These are phyloP conservation scores for Meriones psammophilus DNA, from an alignment of 2,797 vertebrate species.

Conservation along the genomic window DNA sequence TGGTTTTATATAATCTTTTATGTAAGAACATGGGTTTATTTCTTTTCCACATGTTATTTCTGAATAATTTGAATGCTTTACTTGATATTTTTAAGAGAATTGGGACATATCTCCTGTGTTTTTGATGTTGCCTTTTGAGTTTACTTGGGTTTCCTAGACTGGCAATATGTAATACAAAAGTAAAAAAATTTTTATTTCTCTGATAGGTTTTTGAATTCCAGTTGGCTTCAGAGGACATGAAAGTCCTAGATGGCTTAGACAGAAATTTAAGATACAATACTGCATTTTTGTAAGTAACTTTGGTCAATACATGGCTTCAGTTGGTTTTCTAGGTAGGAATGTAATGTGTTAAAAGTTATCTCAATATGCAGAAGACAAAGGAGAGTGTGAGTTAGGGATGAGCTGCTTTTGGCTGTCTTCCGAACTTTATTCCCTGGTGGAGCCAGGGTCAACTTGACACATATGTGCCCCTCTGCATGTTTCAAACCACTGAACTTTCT, in stretches of 20 bases:
- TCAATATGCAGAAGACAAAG: background rate
- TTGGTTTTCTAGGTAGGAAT: background rate
- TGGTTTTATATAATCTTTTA: background rate
- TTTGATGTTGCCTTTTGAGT: background rate
- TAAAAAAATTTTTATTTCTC: background rate
- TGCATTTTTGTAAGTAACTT: background rate
- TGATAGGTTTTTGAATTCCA: slow-evolving; percentile 58
- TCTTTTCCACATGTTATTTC: background rate
- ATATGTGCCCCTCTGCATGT: background rate
- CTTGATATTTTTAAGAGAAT: background rate
- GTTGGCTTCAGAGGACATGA: slow-evolving; percentile 41
- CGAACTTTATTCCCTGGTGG: background rate
- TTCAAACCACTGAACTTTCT: background rate
- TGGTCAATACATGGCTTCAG: background rate
- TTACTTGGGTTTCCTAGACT: background rate
- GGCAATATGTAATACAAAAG: background rate
- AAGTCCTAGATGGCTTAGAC: slow-evolving; percentile 38
- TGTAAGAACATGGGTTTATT: background rate
- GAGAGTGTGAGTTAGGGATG: background rate
- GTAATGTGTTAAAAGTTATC: background rate
- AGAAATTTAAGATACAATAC: background rate
- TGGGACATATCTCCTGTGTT: background rate
- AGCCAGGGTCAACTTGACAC: background rate
- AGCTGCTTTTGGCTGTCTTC: background rate
- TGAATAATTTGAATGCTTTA: background rate